phyloP scores from a whole-genome alignment of 2,113 vertebrate species.

The Lophius piscatorius region DNA sequence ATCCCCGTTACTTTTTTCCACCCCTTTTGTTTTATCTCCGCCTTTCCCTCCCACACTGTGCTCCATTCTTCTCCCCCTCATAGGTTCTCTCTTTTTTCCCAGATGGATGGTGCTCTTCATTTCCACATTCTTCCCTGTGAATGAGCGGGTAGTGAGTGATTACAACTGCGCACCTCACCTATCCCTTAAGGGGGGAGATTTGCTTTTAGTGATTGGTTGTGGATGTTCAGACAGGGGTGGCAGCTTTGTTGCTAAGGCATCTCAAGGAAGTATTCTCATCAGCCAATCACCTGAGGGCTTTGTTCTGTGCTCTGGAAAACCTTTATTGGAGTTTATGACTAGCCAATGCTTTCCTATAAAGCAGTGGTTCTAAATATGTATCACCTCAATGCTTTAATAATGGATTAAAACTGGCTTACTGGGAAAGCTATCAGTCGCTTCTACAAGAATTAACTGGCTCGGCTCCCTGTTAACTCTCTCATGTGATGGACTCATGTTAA shows the following conservation, averaged over 20 bases:
- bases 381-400: constrained; percentile 3
- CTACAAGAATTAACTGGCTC: constrained; percentile 26
- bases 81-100: constrained; percentile 1
- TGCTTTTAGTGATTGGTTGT: constrained; percentile 42
- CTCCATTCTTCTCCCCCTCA: constrained; percentile 4
- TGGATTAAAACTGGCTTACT: constrained; percentile 13
- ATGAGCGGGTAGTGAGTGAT: constrained; percentile 37
- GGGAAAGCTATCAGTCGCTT: constrained; percentile 16
- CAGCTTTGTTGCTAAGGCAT: constrained; percentile 46
- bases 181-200: constrained; percentile 10
- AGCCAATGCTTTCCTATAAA: neutral
- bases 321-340: constrained; percentile 9
- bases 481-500: constrained; percentile 31
- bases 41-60: constrained; percentile 8
- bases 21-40: constrained; percentile 1
- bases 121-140: constrained; percentile 27
- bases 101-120: constrained; percentile 26
- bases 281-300: constrained; percentile 35
- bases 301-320: neutral
- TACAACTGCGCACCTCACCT: constrained; percentile 25
- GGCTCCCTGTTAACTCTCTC: constrained; percentile 7
- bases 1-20: constrained; percentile 4
- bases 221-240: constrained; percentile 17
- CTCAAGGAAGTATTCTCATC: constrained; percentile 25
- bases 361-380: constrained; percentile 10